Evolutionary conservation across 1,140 invertebrate genomes (phyloP), one percentile per base, ranked within the genome.

Genomic region (Reticulitermes speratus): DNA sequence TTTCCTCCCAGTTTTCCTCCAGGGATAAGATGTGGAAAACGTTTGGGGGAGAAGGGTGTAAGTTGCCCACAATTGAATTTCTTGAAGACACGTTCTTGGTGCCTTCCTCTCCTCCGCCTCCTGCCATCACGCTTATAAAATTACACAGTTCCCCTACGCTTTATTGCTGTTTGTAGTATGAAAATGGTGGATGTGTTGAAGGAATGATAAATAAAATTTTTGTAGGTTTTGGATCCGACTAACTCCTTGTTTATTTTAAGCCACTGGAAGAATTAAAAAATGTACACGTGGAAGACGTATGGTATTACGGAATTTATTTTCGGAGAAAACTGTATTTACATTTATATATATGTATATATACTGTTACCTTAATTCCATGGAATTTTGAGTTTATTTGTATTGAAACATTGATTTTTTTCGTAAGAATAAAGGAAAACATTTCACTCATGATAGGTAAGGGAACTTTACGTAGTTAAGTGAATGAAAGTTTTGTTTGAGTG

Each of bases 61-160:
- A n/a, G 65, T 75, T 75, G n/a, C 65, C 65, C 65, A 75, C 65
- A 75, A 75, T 75, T 75, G 65, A 75, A 75, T 75, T 75, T 75
- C 65, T 75, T 30, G 65, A 30, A 75, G 65, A 30, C 25, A 30
- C 25, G 65, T n/a, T 16, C 25, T n/a, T 75, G 25, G 65, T 75
- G 25, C 11, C n/a, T 75, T 75, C 16, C 19, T 9, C 59, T 8
- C n/a, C n/a, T 25, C 52, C 14, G 14, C 52, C 52, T 21, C 48
- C 11, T 21, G 19, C n/a, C 65, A 75, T 75, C 65, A 75, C 65
- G n/a, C 25, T 75, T 30, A 25, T 75, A 75, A 30, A 16, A 30
- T 30, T 75, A 75, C 25, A 21, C 59, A 75, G 52, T 6, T 30
- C 65, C 65, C n/a, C 6, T 19, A 30, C 65, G 5, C 65, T 8